A percentile compares a stretch with the other conserved stretches of the same genome.
phyloP scores from a whole-genome alignment of 1,140 invertebrate genomes.

The Bombus turneri region DNA sequence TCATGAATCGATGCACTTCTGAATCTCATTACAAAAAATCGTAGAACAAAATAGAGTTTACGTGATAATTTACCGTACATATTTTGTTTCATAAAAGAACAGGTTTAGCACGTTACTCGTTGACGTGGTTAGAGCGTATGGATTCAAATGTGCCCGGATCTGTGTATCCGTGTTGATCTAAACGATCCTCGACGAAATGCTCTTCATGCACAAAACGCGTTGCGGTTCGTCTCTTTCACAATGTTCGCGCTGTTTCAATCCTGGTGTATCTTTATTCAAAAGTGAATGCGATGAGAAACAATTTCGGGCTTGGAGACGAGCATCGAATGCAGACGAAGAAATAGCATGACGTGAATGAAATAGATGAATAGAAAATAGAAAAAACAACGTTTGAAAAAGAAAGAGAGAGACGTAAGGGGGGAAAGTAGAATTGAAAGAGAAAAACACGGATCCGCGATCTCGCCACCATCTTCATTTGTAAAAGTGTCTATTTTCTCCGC shows the following conservation, averaged over 20 bases:
- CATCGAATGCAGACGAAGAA: background rate
- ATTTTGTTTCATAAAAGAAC: constrained; percentile 11
- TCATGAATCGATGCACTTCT: background rate
- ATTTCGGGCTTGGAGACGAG: background rate
- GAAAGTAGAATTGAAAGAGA: background rate
- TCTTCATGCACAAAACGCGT: background rate
- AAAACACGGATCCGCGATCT: constrained; percentile 68
- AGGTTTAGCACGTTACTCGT: background rate
- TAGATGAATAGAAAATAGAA: background rate
- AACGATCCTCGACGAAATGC: background rate
- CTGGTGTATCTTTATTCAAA: background rate
- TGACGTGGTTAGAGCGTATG: constrained; percentile 1
- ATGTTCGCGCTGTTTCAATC: background rate
- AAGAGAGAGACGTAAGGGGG: background rate
- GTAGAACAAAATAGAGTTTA: constrained; percentile 5
- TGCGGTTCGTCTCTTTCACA: background rate
- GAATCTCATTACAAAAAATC: constrained; percentile 6
- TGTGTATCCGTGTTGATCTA: constrained; percentile 15
- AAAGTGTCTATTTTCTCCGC: constrained; percentile 74
- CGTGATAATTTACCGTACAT: constrained; percentile 3
- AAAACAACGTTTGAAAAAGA: background rate
- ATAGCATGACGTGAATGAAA: background rate
- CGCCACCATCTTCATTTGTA: constrained; percentile 71
- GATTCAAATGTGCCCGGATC: constrained; percentile 7
- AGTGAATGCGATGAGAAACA: background rate